Conservation (phyloP, 64 coral and sea anemone species). For the Pocillopora verrucosa region DNA sequence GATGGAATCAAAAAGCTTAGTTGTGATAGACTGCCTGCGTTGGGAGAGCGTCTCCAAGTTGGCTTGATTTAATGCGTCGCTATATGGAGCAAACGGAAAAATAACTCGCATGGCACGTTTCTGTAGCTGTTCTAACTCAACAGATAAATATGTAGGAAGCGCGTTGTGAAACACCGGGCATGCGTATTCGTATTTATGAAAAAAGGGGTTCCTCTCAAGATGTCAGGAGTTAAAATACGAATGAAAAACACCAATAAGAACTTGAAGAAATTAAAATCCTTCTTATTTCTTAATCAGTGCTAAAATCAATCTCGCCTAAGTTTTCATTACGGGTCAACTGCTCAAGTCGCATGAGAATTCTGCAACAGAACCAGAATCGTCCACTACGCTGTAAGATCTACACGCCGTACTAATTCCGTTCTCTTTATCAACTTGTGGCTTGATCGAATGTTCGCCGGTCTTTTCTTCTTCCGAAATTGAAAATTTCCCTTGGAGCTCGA, state of each 20-base stretch:
- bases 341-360: not conserved
- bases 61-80: slow-evolving; percentile 18
- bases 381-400: not conserved
- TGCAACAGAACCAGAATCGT: slow-evolving; percentile 7
- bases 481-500: not conserved
- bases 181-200: not conserved
- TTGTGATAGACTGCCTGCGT: slow-evolving; percentile 19
- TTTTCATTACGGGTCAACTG: not conserved
- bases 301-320: no score
- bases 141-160: slow-evolving; percentile 14
- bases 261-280: no score
- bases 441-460: not conserved
- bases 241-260: no score
- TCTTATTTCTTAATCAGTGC: no score
- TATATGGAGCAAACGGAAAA: slow-evolving; percentile 28
- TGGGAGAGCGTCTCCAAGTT: slow-evolving; percentile 14
- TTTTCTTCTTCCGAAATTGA: not conserved
- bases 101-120: slow-evolving; percentile 30
- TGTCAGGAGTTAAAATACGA: no score
- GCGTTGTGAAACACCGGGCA: slow-evolving; percentile 28
- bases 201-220: no score
- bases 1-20: slow-evolving; percentile 34
- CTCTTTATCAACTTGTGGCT: not conserved
- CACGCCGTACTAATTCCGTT: not conserved
- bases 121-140: slow-evolving; percentile 11